These are phyloP conservation scores for Platycheirus albimanus DNA, from an alignment of 2,888 invertebrate species.

Conservation along the genomic window DNA sequence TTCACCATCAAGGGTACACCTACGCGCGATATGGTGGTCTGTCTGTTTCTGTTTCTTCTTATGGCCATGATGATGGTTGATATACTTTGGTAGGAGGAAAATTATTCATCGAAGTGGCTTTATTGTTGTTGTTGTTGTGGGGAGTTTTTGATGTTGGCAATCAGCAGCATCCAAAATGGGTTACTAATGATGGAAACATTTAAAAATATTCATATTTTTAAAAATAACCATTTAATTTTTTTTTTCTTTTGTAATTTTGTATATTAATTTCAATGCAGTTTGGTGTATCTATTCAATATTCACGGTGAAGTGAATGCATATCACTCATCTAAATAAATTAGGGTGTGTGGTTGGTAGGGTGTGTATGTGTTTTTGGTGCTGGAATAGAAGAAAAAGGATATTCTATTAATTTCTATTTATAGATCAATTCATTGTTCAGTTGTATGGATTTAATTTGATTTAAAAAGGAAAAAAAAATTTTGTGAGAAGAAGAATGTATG, in stretches of 20 bases:
- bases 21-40: constrained; percentile 53
- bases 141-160: constrained; percentile 14
- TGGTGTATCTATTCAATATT: background rate
- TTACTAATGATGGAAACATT: background rate
- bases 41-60: constrained; percentile 19
- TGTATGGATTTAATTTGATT: constrained; percentile 36
- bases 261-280: background rate
- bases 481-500: too few species aligned
- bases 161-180: constrained; percentile 2
- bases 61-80: too few species aligned
- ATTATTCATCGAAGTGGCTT: constrained; percentile 46
- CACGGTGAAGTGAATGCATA: background rate
- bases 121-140: constrained; percentile 9
- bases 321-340: background rate
- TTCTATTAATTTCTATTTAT: constrained; percentile 52
- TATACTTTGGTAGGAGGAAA: constrained; percentile 9
- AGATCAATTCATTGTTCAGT: constrained; percentile 39
- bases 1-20: constrained; percentile 40
- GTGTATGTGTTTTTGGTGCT: background rate
- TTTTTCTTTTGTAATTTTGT: too few species aligned
- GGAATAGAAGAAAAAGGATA: constrained; percentile 22
- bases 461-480: too few species aligned
- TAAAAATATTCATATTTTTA: background rate
- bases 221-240: too few species aligned
- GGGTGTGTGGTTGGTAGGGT: too few species aligned